These are phyloP conservation scores for Branchellion lobata DNA, from an alignment of 2,888 invertebrate genomes.

Conservation along the genomic window DNA sequence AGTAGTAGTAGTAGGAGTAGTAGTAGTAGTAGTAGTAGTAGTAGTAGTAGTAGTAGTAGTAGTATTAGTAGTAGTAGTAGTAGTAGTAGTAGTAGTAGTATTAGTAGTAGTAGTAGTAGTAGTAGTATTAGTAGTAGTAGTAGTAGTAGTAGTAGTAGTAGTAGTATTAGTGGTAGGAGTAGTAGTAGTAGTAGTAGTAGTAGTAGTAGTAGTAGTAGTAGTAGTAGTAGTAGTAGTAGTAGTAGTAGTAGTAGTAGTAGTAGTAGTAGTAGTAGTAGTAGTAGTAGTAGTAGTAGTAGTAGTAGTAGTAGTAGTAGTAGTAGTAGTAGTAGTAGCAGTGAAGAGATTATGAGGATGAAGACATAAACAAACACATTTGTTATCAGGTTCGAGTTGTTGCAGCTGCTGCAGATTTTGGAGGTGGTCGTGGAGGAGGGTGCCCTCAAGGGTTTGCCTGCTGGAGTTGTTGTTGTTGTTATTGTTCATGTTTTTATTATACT, in stretches of 20 bases:
- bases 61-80: conserved; percentile 38
- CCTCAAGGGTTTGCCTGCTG: background rate
- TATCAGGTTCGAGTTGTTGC: background rate
- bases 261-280: conserved; percentile 5
- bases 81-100: conserved; percentile 33
- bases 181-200: conserved; percentile 43
- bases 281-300: conserved; percentile 11
- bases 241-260: conserved; percentile 8
- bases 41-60: conserved; percentile 10
- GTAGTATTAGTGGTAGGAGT: conserved; percentile 39
- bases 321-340: background rate
- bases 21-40: conserved; percentile 2
- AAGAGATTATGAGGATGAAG: background rate
- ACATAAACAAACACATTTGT: background rate
- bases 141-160: conserved; percentile 39
- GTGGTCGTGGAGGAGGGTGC: background rate
- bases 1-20: background rate
- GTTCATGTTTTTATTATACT: too few relatives aligned
- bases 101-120: conserved; percentile 39
- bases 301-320: background rate
- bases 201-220: conserved; percentile 42
- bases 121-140: conserved; percentile 35
- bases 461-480: background rate
- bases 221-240: conserved; percentile 21
- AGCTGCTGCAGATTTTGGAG: background rate